phyloP scores from a whole-genome alignment of 1,140 invertebrate species.

The Anastatus disparis region DNA sequence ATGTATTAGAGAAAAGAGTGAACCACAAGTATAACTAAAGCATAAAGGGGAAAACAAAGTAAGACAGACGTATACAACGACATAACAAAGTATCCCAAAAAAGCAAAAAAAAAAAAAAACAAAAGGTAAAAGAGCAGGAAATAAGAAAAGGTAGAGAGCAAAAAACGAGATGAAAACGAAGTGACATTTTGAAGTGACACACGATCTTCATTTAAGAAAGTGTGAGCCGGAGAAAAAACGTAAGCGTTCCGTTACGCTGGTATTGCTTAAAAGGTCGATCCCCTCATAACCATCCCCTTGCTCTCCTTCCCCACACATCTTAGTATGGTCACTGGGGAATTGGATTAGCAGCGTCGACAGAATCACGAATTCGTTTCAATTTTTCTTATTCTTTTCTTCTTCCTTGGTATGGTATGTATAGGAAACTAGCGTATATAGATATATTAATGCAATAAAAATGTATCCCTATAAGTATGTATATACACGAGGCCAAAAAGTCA shows the following conservation, averaged over 20 bases:
- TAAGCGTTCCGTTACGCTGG: neutral
- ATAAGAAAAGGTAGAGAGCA: neutral
- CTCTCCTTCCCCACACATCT: neutral
- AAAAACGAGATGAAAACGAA: neutral
- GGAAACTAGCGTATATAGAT: neutral
- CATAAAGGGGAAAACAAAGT: too few species aligned
- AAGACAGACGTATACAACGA: too few species aligned
- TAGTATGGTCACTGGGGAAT: slow-evolving; percentile 41
- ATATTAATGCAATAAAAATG: too few species aligned
- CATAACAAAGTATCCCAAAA: too few species aligned
- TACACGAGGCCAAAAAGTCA: neutral
- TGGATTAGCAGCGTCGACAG: slow-evolving; percentile 46
- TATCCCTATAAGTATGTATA: neutral
- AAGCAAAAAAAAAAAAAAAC: too few species aligned
- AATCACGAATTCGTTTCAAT: slow-evolving; percentile 51
- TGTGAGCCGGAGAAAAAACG: slow-evolving; percentile 45
- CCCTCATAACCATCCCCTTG: slow-evolving; percentile 6
- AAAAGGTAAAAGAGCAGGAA: slow-evolving; percentile 11
- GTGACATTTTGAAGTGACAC: slow-evolving; percentile 29
- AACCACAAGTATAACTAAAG: too few species aligned
- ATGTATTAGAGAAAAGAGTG: too few species aligned
- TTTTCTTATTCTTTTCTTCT: slow-evolving; percentile 29
- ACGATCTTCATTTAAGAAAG: slow-evolving; percentile 47
- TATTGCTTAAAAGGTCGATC: slow-evolving; percentile 35
- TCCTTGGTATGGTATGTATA: neutral